phyloP scores from a whole-genome alignment of 2,113 vertebrate genomes.

The Nycticorax nycticorax region DNA sequence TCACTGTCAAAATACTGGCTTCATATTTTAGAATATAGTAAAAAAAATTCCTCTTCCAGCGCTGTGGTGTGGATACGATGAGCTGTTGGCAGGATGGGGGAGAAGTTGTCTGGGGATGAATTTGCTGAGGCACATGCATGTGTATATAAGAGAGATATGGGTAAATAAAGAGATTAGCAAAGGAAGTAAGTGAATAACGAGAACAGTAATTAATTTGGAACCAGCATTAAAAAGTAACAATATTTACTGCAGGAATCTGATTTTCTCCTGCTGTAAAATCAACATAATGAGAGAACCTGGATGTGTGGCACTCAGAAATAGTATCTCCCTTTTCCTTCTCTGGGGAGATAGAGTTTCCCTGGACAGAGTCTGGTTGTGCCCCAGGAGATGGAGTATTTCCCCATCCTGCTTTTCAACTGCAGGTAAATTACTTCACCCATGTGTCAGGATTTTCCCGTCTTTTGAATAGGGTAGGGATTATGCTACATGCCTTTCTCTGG shows the following conservation, averaged over 20 bases:
- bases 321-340: neutral
- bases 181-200: neutral
- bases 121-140: neutral
- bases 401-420: neutral
- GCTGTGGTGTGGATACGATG: neutral
- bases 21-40: neutral
- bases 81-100: neutral
- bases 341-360: neutral
- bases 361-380: neutral
- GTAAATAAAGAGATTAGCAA: neutral
- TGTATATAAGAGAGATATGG: neutral
- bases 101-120: neutral
- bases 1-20: conserved; percentile 12
- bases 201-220: neutral
- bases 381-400: neutral
- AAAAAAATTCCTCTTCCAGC: neutral
- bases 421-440: neutral
- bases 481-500: neutral
- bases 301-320: neutral
- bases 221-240: neutral
- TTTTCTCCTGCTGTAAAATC: neutral
- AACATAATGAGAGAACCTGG: neutral
- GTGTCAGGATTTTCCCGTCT: neutral
- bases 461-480: neutral
- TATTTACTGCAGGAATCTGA: neutral